Evolutionary conservation across 2,113 vertebrate genomes (phyloP).

Genomic region (Scomber japonicus): DNA sequence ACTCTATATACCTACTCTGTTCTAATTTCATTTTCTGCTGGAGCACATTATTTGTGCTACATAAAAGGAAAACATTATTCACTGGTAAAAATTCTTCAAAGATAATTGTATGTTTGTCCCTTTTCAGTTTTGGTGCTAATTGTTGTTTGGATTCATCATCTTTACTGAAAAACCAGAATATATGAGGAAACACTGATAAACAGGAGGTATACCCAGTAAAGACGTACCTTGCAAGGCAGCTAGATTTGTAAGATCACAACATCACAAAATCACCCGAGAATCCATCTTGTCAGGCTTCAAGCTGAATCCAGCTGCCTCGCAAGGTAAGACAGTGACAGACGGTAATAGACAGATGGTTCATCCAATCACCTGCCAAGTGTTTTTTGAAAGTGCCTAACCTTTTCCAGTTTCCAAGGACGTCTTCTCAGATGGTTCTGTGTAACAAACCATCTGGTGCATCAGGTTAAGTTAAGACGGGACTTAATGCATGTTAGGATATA

Average conservation of each 20-base stretch:
- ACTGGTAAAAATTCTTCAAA: background rate
- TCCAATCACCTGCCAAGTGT: no score
- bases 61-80: background rate
- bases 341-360: no score
- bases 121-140: background rate
- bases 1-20: conserved; percentile 2
- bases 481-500: conserved; percentile 39
- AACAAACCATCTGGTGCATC: no score
- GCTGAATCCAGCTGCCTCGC: no score
- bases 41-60: background rate
- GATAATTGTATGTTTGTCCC: background rate
- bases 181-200: conserved; percentile 18
- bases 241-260: no score
- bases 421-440: no score
- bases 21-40: background rate
- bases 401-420: no score
- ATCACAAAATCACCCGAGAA: no score
- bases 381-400: no score
- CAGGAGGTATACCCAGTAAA: conserved; percentile 7
- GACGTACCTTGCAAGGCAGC: no score
- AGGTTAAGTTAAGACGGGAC: background rate
- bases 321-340: no score
- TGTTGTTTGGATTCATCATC: background rate
- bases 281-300: no score
- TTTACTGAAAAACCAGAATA: background rate